These are phyloP conservation scores for Hippoglossus hippoglossus DNA, from an alignment of 2,797 vertebrate genomes.

Conservation along the genomic window DNA sequence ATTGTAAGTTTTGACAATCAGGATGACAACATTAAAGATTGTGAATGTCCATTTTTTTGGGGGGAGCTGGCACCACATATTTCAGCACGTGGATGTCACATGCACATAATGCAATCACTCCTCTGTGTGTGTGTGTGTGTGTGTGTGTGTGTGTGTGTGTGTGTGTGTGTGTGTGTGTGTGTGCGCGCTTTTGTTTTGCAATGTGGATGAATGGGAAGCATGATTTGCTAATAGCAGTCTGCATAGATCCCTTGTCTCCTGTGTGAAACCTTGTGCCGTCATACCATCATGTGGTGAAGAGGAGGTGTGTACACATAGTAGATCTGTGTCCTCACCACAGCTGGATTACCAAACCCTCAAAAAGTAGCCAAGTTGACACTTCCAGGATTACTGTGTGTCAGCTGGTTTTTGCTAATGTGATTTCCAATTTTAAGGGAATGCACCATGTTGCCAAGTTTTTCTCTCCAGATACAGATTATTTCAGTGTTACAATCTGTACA, in stretches of 20 bases:
- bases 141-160: too few species aligned
- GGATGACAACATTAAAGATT: neutral
- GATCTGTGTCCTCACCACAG: neutral
- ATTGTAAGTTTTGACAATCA: too few species aligned
- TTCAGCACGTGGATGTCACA: conserved; percentile 28
- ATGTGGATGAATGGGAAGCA: neutral
- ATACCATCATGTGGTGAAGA: neutral
- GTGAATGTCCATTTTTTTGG: too few species aligned
- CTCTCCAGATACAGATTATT: too few species aligned
- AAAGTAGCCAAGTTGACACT: too few species aligned
- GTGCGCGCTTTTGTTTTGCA: neutral
- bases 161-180: too few species aligned
- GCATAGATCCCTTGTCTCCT: neutral
- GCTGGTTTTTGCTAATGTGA: neutral
- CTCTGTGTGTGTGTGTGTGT: neutral
- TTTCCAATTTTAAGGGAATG: too few species aligned
- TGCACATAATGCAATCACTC: conserved; percentile 13
- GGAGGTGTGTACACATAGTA: neutral
- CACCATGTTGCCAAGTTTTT: too few species aligned
- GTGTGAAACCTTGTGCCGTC: neutral
- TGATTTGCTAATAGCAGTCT: conserved; percentile 4
- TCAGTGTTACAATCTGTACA: too few species aligned
- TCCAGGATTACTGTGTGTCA: neutral
- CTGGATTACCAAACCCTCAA: neutral
- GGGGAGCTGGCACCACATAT: conserved; percentile 28